Evolutionary conservation across 2,888 invertebrate species (phyloP), one percentile per base, ranked within the genome.

Genomic region (Ichneumoninae sp.): DNA sequence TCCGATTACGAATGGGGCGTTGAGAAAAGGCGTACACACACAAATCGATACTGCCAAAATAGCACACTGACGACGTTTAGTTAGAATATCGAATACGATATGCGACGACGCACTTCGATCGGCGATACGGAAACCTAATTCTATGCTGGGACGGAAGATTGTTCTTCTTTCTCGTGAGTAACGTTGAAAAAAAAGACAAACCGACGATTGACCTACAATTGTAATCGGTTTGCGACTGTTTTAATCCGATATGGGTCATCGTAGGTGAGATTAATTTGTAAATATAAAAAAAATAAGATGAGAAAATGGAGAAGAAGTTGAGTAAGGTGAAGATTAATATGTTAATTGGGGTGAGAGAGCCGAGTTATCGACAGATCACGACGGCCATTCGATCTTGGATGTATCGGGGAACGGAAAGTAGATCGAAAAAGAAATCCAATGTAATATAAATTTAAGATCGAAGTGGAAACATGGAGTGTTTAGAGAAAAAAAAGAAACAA

Each of bases 401-500:
- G 47, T 60, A 79, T 75, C 70, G 73, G 73, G 66, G 69, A 82
- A 73, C 36, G 65, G 85, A 85, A 75, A 81, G 79, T 83, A 86
- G 83, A 71, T 81, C 50, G 83, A 86, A 70, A 75, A 50, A 13
- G 30, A 36, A 85, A 87, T 86, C 81, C 78, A 80, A 79, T 88
- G 86, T 88, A 87, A 87, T 84, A 87, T 87, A 88, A 71, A 88
- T 85, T 81, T 83, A 87, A 85, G 83, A 81, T 79, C 77, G 75
- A 83, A 66, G 44, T 70, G 60, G 76, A 81, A 50, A 47, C 44
- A 26, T 74, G 82, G 84, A 71, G 69, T 81, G 84, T 85, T 85
- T 81, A 83, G 79, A 78, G 57, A 82, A 81, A 80, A 79, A 76
- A 74, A 71, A 70, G 60, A 70, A 66, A 60, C 57, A 76, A 77